These are phyloP conservation scores for Champsocephalus gunnari DNA, from an alignment of 2,797 vertebrate species.

Conservation along the genomic window DNA sequence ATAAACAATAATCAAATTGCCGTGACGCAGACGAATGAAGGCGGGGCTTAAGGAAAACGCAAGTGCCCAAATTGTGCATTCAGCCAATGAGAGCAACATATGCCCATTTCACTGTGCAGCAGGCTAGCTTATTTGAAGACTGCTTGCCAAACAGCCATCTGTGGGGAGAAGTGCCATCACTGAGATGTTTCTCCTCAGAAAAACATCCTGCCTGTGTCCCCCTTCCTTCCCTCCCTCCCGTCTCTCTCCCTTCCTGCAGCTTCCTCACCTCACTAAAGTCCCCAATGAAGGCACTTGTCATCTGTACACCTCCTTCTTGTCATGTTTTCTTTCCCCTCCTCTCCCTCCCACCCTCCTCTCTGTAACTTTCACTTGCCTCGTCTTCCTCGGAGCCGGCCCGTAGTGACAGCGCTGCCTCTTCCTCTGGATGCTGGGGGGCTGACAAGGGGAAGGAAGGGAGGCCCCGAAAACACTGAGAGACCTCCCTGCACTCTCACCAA, in stretches of 20 bases:
- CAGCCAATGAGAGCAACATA: constrained; percentile 50
- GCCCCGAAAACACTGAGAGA: constrained; percentile 44
- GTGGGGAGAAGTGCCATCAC: constrained; percentile 32
- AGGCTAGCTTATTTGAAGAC: constrained; percentile 12
- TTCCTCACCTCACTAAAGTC: constrained; percentile 69
- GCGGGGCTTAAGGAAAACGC: too few species aligned
- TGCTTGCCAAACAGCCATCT: constrained; percentile 25
- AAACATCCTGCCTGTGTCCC: constrained; percentile 44
- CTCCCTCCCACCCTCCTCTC: constrained; percentile 20
- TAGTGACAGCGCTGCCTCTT: constrained; percentile 62
- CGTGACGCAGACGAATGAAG: too few species aligned
- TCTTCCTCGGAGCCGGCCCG: constrained; percentile 60
- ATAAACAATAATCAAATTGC: too few species aligned
- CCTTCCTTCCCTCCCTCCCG: constrained; percentile 9
- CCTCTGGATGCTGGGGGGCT: constrained; percentile 53
- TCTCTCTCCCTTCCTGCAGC: constrained; percentile 33
- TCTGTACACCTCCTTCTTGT: constrained; percentile 64
- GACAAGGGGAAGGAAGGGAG: constrained; percentile 51
- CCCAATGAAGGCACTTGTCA: constrained; percentile 71
- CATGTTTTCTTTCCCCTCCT: constrained; percentile 56
- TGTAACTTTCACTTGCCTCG: constrained; percentile 66
- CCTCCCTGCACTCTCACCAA: constrained; percentile 31
- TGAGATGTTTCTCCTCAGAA: constrained; percentile 45
- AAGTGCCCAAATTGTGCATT: constrained; percentile 49
- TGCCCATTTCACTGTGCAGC: constrained; percentile 34